These are phyloP conservation scores for Itoplectis maculator DNA, from an alignment of 2,888 invertebrate species.

Conservation along the genomic window DNA sequence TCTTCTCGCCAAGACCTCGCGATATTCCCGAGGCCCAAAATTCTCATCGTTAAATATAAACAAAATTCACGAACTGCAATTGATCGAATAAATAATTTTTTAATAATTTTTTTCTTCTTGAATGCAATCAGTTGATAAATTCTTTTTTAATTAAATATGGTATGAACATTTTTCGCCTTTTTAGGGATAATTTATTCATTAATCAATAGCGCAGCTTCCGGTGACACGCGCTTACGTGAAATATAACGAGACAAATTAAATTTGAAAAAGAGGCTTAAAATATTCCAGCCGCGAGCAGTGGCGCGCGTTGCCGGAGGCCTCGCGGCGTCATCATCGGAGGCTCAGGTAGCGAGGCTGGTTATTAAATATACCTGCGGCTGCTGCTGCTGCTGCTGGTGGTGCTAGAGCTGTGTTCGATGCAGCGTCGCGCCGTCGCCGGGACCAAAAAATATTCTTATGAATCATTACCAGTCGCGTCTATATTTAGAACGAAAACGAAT, in stretches of 20 bases:
- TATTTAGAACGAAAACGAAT: conserved; percentile 66
- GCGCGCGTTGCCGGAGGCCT: conserved; percentile 56
- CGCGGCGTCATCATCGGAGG: conserved; percentile 61
- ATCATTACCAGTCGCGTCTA: conserved; percentile 71
- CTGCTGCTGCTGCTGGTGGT: neutral
- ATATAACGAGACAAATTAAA: conserved; percentile 77
- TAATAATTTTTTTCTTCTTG: too few species aligned
- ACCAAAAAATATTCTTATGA: conserved; percentile 68
- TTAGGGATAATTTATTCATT: conserved; percentile 52
- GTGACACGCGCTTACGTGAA: conserved; percentile 68
- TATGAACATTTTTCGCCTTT: neutral
- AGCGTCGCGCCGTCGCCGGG: conserved; percentile 22
- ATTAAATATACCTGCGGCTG: conserved; percentile 60
- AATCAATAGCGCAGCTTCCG: conserved; percentile 72
- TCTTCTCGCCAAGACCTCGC: conserved; percentile 16
- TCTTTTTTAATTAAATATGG: neutral
- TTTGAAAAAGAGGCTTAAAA: conserved; percentile 52
- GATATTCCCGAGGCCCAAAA: conserved; percentile 24
- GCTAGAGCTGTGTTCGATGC: conserved; percentile 29
- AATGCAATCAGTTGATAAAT: too few species aligned
- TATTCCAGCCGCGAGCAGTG: conserved; percentile 60
- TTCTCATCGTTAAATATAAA: conserved; percentile 6
- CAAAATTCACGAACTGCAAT: too few species aligned
- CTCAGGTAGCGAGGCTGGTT: conserved; percentile 65
- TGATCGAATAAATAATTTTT: too few species aligned